phyloP scores from a whole-genome alignment of 2,113 vertebrate species.

The Carollia perspicillata region DNA sequence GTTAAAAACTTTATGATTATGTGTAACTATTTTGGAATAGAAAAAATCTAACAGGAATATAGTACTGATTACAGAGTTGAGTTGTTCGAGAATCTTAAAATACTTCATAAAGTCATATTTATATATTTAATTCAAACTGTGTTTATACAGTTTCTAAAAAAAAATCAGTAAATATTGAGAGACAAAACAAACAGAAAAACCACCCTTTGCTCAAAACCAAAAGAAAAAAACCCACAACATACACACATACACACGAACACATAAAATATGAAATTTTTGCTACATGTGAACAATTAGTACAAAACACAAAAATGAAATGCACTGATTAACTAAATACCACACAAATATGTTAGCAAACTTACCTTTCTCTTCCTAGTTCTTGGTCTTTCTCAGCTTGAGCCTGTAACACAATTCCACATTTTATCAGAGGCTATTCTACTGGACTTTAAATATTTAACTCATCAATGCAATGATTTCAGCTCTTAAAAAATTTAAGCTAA shows the following conservation, averaged over 20 bases:
- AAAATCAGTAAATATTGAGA: neutral
- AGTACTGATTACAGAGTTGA: neutral
- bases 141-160: neutral
- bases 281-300: neutral
- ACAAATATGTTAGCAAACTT: neutral
- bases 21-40: neutral
- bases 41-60: slow-evolving; percentile 7
- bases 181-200: neutral
- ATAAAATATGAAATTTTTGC: neutral
- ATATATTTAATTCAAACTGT: slow-evolving; percentile 24
- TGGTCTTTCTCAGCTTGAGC: slow-evolving; percentile 59
- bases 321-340: neutral
- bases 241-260: neutral
- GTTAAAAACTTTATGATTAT: neutral
- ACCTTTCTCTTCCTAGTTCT: slow-evolving; percentile 77
- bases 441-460: slow-evolving; percentile 28
- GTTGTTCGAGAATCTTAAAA: neutral
- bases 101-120: neutral
- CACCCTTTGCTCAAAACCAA: neutral
- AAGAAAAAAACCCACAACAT: neutral
- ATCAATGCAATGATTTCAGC: neutral
- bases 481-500: slow-evolving; percentile 42
- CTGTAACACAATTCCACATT: slow-evolving; percentile 73
- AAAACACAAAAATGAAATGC: slow-evolving; percentile 40
- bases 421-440: neutral